Conservation (phyloP, 2,888 invertebrate genomes). For the Meiosimyza decipiens region DNA sequence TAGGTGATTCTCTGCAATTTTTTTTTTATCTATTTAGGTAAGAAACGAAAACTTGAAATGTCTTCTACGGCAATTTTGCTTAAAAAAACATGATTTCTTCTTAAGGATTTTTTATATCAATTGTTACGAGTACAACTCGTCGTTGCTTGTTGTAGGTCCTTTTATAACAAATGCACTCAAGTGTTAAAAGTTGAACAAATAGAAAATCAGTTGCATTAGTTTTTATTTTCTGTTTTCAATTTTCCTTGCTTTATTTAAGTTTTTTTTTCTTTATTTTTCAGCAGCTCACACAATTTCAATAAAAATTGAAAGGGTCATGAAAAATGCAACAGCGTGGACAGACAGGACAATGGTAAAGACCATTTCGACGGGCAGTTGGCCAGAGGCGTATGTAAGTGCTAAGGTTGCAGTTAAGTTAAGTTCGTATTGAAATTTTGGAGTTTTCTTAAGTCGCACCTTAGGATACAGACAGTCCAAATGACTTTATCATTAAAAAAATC, state of each 20-base stretch:
- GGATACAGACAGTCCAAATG: too few relatives aligned
- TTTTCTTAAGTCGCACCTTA: too few relatives aligned
- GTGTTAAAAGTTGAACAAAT: slow-evolving; percentile 14
- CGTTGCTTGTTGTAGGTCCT: background rate
- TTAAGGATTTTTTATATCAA: too few relatives aligned
- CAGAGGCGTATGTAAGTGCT: background rate
- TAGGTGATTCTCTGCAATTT: too few relatives aligned
- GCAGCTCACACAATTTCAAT: background rate
- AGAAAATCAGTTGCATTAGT: slow-evolving; percentile 15
- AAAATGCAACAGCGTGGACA: slow-evolving; percentile 14
- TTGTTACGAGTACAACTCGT: too few relatives aligned
- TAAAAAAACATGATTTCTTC: too few relatives aligned
- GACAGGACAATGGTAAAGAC: background rate
- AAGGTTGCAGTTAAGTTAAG: background rate
- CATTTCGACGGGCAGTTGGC: too few relatives aligned
- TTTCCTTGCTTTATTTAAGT: background rate
- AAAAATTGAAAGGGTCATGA: slow-evolving; percentile 24
- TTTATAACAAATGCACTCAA: background rate
- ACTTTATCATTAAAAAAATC: too few relatives aligned
- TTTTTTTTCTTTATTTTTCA: background rate
- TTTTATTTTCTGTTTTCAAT: background rate
- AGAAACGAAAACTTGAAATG: too few relatives aligned
- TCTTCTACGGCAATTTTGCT: too few relatives aligned
- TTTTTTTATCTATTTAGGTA: too few relatives aligned
- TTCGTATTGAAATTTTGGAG: background rate